These are phyloP conservation scores for Notodonta dromedarius DNA, from an alignment of 2,888 invertebrate species.

Conservation along the genomic window DNA sequence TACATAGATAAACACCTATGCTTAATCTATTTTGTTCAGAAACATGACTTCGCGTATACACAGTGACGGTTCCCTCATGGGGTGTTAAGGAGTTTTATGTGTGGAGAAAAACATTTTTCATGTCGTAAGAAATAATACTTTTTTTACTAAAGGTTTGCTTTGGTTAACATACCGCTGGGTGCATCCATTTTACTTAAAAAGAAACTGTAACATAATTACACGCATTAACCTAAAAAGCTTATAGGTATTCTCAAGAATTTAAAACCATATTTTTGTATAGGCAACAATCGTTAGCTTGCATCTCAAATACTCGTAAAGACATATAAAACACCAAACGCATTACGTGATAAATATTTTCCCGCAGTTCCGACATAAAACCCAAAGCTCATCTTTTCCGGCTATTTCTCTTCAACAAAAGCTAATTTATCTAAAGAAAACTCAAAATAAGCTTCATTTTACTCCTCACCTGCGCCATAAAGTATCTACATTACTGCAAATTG, in stretches of 20 bases:
- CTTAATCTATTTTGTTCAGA: constrained; percentile 32
- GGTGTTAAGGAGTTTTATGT: constrained; percentile 7
- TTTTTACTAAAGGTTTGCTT: not conserved
- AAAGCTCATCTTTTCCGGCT: constrained; percentile 14
- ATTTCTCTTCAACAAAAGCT: constrained; percentile 29
- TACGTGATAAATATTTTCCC: not conserved
- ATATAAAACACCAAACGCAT: not conserved
- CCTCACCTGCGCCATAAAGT: constrained; percentile 50
- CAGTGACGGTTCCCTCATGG: constrained; percentile 23
- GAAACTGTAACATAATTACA: too few relatives aligned
- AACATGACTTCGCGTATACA: constrained; percentile 37
- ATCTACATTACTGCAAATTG: constrained; percentile 67
- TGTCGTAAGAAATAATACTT: not conserved
- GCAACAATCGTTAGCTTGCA: too few relatives aligned
- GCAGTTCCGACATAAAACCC: constrained; percentile 1
- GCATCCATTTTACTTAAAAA: too few relatives aligned
- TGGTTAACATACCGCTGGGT: not conserved
- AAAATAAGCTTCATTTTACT: constrained; percentile 46
- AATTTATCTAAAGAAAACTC: constrained; percentile 37
- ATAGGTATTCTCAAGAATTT: too few relatives aligned
- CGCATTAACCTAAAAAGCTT: too few relatives aligned
- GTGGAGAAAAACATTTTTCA: constrained; percentile 1
- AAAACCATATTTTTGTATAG: too few relatives aligned
- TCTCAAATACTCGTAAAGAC: too few relatives aligned
- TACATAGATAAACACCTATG: constrained; percentile 37